A percentile compares a stretch with the other conserved stretches of the same genome.
Evolutionary conservation across 2,888 invertebrate genomes (phyloP).

Genomic region (Gymnosoma rotundatum): DNA sequence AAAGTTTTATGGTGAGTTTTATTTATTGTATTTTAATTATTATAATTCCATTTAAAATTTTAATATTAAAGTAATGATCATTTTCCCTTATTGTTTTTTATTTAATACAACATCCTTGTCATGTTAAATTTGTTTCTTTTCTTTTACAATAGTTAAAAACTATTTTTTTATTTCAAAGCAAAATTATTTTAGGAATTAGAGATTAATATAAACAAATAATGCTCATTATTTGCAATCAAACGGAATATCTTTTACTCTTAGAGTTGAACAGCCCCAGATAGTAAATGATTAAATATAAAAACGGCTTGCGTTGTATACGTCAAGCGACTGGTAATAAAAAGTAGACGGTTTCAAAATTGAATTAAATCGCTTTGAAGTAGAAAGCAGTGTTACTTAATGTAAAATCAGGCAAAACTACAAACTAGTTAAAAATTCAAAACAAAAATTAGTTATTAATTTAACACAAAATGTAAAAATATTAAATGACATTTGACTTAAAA

Average conservation of each 20-base stretch:
- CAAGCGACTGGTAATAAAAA: not conserved
- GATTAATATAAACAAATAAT: slow-evolving; percentile 61
- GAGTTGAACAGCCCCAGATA: not conserved
- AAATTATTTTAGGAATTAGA: not conserved
- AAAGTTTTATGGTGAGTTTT: slow-evolving; percentile 85
- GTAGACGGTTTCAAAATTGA: slow-evolving; percentile 16
- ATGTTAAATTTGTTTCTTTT: not conserved
- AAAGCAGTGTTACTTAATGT: no score
- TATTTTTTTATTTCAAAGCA: not conserved
- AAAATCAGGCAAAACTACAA: no score
- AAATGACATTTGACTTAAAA: no score
- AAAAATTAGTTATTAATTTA: no score
- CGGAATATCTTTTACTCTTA: slow-evolving; percentile 70
- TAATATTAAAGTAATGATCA: no score
- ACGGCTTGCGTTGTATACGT: not conserved
- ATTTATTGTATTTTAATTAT: not conserved
- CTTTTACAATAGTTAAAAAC: not conserved
- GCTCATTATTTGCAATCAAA: slow-evolving; percentile 76
- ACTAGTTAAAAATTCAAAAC: no score
- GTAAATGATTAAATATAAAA: slow-evolving; percentile 22
- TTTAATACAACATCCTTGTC: no score
- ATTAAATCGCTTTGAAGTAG: not conserved
- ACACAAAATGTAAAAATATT: no score
- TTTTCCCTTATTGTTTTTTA: no score
- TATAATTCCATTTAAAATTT: no score